These are phyloP conservation scores for Alethe diademata DNA, from an alignment of 2,113 vertebrate species.

Conservation along the genomic window DNA sequence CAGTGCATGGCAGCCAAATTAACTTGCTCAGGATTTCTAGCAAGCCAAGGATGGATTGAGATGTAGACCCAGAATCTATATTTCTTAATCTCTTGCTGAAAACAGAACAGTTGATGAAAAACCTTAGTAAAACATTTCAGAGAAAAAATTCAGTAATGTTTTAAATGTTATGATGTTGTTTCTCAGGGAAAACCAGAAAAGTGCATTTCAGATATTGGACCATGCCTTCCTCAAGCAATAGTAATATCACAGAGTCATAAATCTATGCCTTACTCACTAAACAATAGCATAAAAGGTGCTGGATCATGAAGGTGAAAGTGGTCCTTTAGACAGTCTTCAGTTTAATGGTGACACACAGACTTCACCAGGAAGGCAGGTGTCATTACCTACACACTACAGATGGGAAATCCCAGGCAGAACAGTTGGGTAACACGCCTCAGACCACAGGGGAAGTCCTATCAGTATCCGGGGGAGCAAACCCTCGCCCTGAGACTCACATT, in stretches of 20 bases:
- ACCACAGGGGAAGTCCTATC: background rate
- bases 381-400: background rate
- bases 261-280: background rate
- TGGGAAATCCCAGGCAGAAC: background rate
- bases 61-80: background rate
- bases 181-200: background rate
- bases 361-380: background rate
- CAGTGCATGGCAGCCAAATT: background rate
- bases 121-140: background rate
- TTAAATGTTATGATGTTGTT: background rate
- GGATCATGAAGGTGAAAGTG: background rate
- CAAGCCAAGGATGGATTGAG: background rate
- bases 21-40: background rate
- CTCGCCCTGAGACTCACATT: background rate
- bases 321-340: background rate
- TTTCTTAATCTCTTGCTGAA: background rate
- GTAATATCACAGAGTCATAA: background rate
- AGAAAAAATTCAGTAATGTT: background rate
- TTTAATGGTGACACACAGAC: background rate
- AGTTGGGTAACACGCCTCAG: background rate
- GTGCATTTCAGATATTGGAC: background rate
- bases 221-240: background rate
- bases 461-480: background rate
- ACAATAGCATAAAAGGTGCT: background rate
- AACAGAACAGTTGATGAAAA: background rate